A percentile compares a stretch with the other conserved stretches of the same genome.
Evolutionary conservation across 2,113 vertebrate species (phyloP).

Genomic region (Motacilla tschutschensis): DNA sequence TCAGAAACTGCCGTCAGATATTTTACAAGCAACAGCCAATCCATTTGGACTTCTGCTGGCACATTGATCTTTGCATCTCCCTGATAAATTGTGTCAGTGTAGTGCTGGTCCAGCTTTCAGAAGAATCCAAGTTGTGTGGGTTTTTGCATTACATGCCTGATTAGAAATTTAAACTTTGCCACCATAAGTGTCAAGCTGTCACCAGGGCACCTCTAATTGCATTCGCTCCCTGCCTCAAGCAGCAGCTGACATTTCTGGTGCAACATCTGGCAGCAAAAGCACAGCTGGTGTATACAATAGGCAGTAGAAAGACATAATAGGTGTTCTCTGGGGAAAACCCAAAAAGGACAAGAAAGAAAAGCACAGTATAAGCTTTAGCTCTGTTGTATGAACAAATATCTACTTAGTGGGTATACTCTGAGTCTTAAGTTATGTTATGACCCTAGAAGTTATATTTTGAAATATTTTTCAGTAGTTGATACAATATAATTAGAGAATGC

Average conservation of each 20-base stretch:
- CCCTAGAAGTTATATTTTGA: neutral
- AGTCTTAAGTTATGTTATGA: neutral
- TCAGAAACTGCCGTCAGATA: neutral
- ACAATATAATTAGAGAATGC: neutral
- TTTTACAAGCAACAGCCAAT: neutral
- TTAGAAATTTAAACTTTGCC: constrained; percentile 5
- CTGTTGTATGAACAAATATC: neutral
- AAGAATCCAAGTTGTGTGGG: neutral
- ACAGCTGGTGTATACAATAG: neutral
- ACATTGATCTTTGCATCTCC: neutral
- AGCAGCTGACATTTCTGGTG: constrained; percentile 24
- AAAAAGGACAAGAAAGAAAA: neutral
- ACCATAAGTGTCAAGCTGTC: neutral
- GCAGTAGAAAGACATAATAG: neutral
- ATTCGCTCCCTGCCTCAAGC: neutral
- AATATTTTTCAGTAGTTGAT: neutral
- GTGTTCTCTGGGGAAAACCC: neutral
- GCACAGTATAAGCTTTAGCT: neutral
- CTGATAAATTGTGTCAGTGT: neutral
- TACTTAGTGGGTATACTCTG: neutral
- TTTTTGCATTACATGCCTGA: neutral
- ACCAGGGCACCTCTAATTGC: neutral
- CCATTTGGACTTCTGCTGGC: neutral
- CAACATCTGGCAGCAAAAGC: neutral
- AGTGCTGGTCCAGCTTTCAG: neutral